Evolutionary conservation across 92 coral and sea anemone genomes (phyloP).

Genomic region (Desmophyllum pertusum): DNA sequence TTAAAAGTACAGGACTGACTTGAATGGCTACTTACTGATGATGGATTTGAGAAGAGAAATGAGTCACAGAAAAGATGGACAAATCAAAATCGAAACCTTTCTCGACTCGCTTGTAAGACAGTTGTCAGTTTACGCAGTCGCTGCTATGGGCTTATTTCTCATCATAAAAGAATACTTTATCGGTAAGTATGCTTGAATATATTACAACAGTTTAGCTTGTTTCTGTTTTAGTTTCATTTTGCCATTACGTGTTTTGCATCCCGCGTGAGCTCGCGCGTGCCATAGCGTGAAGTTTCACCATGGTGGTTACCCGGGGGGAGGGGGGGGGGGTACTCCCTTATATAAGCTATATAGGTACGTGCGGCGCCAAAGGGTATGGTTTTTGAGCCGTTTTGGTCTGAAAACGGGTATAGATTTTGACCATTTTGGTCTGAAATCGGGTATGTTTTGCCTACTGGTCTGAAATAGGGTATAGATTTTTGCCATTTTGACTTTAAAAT

Average conservation of each 20-base stretch:
- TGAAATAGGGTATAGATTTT: too few species aligned
- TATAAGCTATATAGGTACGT: too few species aligned
- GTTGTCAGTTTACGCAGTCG: constrained; percentile 69
- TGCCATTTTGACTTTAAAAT: too few species aligned
- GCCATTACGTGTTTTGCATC: neutral
- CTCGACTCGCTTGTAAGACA: constrained; percentile 75
- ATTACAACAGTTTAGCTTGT: neutral
- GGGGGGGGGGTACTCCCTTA: too few species aligned
- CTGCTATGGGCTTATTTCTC: constrained; percentile 64
- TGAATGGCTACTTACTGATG: neutral
- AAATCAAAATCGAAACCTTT: constrained; percentile 66
- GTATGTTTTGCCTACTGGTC: too few species aligned
- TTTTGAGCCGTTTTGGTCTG: too few species aligned
- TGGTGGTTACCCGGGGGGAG: too few species aligned
- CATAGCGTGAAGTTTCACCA: neutral
- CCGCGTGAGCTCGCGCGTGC: neutral
- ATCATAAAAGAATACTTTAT: constrained; percentile 60
- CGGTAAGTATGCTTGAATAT: constrained; percentile 48
- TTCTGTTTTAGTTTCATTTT: neutral
- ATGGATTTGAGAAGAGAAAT: constrained; percentile 31
- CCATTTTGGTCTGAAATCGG: too few species aligned
- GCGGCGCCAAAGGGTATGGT: too few species aligned
- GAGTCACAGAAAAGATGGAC: neutral
- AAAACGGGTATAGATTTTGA: too few species aligned
- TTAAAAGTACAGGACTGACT: too few species aligned